Evolutionary conservation across 2,888 invertebrate genomes (phyloP), one percentile per base, ranked within the genome.

Genomic region (Papilio elwesi): DNA sequence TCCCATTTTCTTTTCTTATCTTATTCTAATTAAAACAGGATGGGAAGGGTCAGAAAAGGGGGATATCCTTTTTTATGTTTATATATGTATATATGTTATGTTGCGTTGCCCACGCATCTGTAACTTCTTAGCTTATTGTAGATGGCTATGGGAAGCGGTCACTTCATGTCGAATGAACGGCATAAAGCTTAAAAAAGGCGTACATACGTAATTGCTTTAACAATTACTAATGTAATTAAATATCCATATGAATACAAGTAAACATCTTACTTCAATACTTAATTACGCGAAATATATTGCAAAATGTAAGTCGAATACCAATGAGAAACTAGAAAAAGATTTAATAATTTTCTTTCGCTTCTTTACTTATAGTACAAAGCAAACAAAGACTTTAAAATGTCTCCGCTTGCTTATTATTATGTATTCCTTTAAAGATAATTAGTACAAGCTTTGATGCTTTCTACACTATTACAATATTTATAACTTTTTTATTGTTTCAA

Each of bases 381-480:
- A 59, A 38, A 59, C 59, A 59, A 59, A 59, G 59, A 38, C 13
- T 36, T 59, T 59, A 59, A 59, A 59, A 59, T 59, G 59, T 59
- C 59, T 59, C 9, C 9, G 7, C 38, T 59, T 9, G 38, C 38
- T 57, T 8, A 13, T 36, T 57, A 4, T 55, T 57, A 57, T 57
- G 38, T 38, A 38, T 38, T 38, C 8, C 38, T 57, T 57, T 57
- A 13, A 57, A 38, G n/a, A 38, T 57, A 57, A 57, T 57, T 57
- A 38, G 36, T 57, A 57, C 38, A 57, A 57, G n/a, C 36, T 38
- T 38, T 57, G 36, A n/a, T 38, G 38, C 36, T 57, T 57, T n/a
- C 36, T 13, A 36, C 13, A 57, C 3, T 57, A 57, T 38, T 53
- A 16, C 36, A 57, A 4, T 57, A 38, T 8, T 8, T 38, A 13